phyloP scores from a whole-genome alignment of 2,888 invertebrate species.

The Calameuta filiformis region DNA sequence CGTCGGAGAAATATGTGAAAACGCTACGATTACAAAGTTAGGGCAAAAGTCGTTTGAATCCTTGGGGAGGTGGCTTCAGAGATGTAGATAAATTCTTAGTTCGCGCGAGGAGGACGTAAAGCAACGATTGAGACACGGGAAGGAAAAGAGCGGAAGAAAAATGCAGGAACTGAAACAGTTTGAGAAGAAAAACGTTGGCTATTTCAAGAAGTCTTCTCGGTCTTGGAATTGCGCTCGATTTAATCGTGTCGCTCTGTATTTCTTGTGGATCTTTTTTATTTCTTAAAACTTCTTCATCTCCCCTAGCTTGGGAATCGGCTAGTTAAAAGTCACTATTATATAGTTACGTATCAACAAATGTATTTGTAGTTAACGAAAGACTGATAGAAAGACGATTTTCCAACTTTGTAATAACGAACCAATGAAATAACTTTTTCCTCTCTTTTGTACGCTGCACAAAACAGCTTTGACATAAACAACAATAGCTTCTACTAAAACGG shows the following conservation, averaged over 20 bases:
- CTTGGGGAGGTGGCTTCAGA: not conserved
- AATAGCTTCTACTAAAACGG: not conserved
- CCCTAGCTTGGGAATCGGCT: not conserved
- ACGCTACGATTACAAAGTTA: not conserved
- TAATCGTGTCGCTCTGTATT: not conserved
- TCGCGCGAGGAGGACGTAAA: not conserved
- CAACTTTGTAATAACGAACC: not conserved
- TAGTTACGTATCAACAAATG: not conserved
- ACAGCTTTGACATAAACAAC: not conserved
- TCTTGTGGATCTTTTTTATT: not conserved
- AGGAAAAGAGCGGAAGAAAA: not conserved
- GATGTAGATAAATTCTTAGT: not conserved
- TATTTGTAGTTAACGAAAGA: not conserved
- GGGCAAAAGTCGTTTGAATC: not conserved
- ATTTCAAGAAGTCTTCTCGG: not conserved
- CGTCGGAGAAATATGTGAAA: not conserved
- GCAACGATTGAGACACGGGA: not conserved
- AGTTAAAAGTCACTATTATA: not conserved
- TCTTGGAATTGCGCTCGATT: not conserved
- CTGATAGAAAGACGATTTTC: not conserved
- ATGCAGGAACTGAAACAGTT: not conserved
- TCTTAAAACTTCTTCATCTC: not conserved
- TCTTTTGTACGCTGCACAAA: not conserved
- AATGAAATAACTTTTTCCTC: not conserved
- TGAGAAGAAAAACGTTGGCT: not conserved